Conservation (phyloP, 2,888 invertebrate species). For the Chelonus formosanus region DNA sequence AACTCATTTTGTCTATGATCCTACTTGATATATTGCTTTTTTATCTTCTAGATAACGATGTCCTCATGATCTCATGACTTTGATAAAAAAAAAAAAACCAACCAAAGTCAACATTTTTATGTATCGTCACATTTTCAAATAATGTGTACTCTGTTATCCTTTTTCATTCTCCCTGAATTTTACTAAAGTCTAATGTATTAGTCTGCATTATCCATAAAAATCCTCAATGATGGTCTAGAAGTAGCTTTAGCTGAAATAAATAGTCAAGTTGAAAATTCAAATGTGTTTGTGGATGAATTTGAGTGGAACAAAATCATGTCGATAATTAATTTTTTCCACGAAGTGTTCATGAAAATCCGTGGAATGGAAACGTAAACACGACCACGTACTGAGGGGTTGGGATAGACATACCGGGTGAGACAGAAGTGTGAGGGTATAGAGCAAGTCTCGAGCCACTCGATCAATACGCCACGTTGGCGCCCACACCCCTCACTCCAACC, state of each 20-base stretch:
- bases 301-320: slow-evolving; percentile 1
- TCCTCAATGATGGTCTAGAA: no score
- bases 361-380: slow-evolving; percentile 36
- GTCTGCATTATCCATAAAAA: no score
- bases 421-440: slow-evolving; percentile 39
- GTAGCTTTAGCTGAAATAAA: not conserved
- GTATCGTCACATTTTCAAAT: no score
- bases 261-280: not conserved
- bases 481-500: slow-evolving; percentile 52
- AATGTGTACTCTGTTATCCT: no score
- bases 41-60: no score
- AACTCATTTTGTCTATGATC: not conserved
- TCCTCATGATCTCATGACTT: no score
- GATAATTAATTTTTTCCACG: slow-evolving; percentile 33
- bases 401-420: slow-evolving; percentile 49
- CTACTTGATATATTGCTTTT: not conserved
- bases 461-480: slow-evolving; percentile 65
- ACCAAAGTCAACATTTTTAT: no score
- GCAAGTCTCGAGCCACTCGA: slow-evolving; percentile 63
- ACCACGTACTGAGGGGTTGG: slow-evolving; percentile 37
- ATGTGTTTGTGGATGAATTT: not conserved
- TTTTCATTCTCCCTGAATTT: no score
- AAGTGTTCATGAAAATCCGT: slow-evolving; percentile 29
- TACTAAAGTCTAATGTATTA: no score
- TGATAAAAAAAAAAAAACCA: no score